Evolutionary conservation across 2,888 invertebrate genomes (phyloP), one percentile per base, ranked within the genome.

Genomic region (Lycocerus yunnanus): DNA sequence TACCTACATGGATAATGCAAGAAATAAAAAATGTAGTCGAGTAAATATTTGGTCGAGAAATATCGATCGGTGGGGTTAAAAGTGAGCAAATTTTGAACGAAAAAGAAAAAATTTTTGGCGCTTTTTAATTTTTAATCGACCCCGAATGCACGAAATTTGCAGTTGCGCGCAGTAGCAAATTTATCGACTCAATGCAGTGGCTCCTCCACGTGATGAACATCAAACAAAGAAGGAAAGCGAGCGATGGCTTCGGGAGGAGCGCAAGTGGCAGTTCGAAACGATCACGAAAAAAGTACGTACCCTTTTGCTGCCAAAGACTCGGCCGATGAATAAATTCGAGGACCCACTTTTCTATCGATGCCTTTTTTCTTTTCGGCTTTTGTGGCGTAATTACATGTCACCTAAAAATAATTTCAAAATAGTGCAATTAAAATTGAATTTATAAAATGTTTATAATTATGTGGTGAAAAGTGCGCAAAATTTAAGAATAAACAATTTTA

Each of bases 241-340:
- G 20, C 74, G 80, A 85, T 85, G 85, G 85, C 84, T 83, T 81
- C 82, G 83, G 80, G 81, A 78, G 81, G 73, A 79, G 71, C 43
- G 43, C 43, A 78, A 79, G 77, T 78, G 80, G 78, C 80, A 82
- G 82, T 82, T 80, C 78, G 68, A 77, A 74, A 78, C 78, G 72
- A 80, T 77, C 78, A 74, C 77, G 78, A 75, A 75, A 74, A 72
- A 78, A 76, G 85, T 87, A 88, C 86, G 85, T 89, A 93, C 93
- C 93, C 93, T 90, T 92, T 91, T 24, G 92, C 88, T 78, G 92
- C 91, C 82, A 93, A 86, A 66, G 93, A 92, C 85, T 92, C 89
- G 67, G 90, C 90, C 74, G 90, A 88, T 58, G 92, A 86, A 73
- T 88, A 87, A 78, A 90, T 83, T 81, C 87, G 87, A 74, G 87